These are phyloP conservation scores for Erebia ligea DNA, from an alignment of 2,888 invertebrate genomes.

Conservation along the genomic window DNA sequence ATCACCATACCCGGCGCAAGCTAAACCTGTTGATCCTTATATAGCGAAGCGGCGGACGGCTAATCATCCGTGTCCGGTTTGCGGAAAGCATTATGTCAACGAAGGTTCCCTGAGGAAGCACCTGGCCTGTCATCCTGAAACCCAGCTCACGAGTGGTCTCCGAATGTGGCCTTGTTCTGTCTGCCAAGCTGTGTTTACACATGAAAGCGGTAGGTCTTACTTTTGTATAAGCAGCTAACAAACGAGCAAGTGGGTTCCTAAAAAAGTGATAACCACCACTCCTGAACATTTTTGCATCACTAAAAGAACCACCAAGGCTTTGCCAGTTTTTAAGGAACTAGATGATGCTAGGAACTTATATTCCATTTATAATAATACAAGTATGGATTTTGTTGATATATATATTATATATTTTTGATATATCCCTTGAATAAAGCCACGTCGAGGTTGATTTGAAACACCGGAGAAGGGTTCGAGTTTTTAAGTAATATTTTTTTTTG, in stretches of 20 bases:
- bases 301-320: too few species aligned
- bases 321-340: too few species aligned
- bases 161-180: slow-evolving; percentile 98
- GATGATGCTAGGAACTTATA: too few species aligned
- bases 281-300: too few species aligned
- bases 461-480: too few species aligned
- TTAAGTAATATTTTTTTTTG: too few species aligned
- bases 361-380: too few species aligned
- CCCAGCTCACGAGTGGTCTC: slow-evolving; percentile 92
- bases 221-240: not conserved
- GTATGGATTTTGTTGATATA: too few species aligned
- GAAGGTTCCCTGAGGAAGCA: slow-evolving; percentile 95
- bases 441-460: too few species aligned
- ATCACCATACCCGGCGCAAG: slow-evolving; percentile 83
- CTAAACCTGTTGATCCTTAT: slow-evolving; percentile 88
- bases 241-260: not conserved
- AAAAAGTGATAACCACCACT: too few species aligned
- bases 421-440: too few species aligned
- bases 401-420: too few species aligned
- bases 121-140: slow-evolving; percentile 96
- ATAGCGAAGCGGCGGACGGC: slow-evolving; percentile 97
- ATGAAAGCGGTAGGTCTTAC: slow-evolving; percentile 91
- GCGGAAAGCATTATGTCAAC: slow-evolving; percentile 97
- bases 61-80: slow-evolving; percentile 97
- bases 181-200: slow-evolving; percentile 97